Evolutionary conservation across 1,140 invertebrate species (phyloP).

Genomic region (Potamilus streckersoni): DNA sequence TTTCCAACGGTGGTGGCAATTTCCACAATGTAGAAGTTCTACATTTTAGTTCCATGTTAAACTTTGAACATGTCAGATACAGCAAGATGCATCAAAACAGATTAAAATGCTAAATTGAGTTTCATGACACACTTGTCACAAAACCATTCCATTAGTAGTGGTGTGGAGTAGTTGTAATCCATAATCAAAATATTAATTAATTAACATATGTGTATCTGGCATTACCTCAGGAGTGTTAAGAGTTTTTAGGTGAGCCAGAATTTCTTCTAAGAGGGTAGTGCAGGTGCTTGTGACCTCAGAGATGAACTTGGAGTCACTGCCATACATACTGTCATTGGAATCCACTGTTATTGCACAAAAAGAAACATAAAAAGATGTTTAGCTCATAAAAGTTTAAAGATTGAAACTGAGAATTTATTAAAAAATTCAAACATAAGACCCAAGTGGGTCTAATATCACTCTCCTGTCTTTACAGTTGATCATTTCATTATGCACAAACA

Average conservation of each 20-base stretch:
- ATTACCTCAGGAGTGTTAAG: conserved; percentile 65
- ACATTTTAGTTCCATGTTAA: no score
- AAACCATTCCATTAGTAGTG: no score
- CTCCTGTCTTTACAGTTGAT: no score
- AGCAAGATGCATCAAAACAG: no score
- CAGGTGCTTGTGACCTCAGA: conserved; percentile 83
- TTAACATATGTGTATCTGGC: conserved; percentile 1
- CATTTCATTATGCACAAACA: no score
- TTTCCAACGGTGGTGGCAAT: no score
- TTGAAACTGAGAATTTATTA: background rate
- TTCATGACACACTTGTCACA: no score
- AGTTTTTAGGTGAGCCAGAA: conserved; percentile 77
- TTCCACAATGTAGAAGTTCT: no score
- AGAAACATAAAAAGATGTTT: background rate
- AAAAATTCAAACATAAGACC: background rate
- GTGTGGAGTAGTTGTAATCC: no score
- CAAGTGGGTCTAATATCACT: no score
- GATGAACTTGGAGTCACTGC: conserved; percentile 87
- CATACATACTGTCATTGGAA: conserved; percentile 94
- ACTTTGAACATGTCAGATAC: no score
- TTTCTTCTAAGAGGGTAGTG: conserved; percentile 81
- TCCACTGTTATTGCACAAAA: conserved; percentile 77
- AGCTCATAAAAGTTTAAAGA: background rate
- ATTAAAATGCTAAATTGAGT: no score
- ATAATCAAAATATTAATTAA: background rate